A percentile compares a stretch with the other conserved stretches of the same genome.
These are phyloP conservation scores for Drosophila meridiana DNA, from an alignment of 2,888 invertebrate genomes.

Conservation along the genomic window DNA sequence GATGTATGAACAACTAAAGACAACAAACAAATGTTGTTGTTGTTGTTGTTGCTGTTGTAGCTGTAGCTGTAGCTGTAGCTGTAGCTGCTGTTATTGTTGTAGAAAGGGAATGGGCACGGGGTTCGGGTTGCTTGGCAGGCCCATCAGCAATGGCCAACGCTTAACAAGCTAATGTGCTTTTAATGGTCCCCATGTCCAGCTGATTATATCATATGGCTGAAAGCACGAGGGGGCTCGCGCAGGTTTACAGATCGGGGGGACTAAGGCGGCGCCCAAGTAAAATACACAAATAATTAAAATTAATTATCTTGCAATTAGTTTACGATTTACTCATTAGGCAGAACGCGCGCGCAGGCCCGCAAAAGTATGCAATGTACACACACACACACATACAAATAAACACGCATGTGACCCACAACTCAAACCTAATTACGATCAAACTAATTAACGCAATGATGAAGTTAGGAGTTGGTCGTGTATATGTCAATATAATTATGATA, in stretches of 20 bases:
- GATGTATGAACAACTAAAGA: slow-evolving; percentile 77
- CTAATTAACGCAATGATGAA: slow-evolving; percentile 17
- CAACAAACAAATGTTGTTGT: slow-evolving; percentile 69
- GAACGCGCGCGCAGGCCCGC: slow-evolving; percentile 37
- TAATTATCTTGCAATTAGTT: slow-evolving; percentile 79
- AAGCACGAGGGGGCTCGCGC: not conserved
- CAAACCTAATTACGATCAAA: slow-evolving; percentile 8
- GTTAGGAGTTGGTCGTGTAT: slow-evolving; percentile 15
- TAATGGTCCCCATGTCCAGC: slow-evolving; percentile 72
- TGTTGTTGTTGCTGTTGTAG: slow-evolving; percentile 40
- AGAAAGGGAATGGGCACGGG: slow-evolving; percentile 16
- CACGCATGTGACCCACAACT: slow-evolving; percentile 1
- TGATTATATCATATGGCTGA: slow-evolving; percentile 66
- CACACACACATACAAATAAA: not conserved
- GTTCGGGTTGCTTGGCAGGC: slow-evolving; percentile 8
- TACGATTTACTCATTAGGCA: slow-evolving; percentile 78
- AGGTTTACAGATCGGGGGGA: not conserved
- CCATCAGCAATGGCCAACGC: slow-evolving; percentile 59
- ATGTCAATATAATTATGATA: slow-evolving; percentile 69
- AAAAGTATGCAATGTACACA: slow-evolving; percentile 6
- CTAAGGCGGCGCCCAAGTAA: slow-evolving; percentile 50
- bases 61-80: slow-evolving; percentile 28
- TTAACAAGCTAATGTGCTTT: slow-evolving; percentile 80
- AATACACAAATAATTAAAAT: slow-evolving; percentile 80
- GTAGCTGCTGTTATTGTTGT: slow-evolving; percentile 40